Evolutionary conservation across 2,888 invertebrate species (phyloP).

Genomic region (Drosophila barbarae): DNA sequence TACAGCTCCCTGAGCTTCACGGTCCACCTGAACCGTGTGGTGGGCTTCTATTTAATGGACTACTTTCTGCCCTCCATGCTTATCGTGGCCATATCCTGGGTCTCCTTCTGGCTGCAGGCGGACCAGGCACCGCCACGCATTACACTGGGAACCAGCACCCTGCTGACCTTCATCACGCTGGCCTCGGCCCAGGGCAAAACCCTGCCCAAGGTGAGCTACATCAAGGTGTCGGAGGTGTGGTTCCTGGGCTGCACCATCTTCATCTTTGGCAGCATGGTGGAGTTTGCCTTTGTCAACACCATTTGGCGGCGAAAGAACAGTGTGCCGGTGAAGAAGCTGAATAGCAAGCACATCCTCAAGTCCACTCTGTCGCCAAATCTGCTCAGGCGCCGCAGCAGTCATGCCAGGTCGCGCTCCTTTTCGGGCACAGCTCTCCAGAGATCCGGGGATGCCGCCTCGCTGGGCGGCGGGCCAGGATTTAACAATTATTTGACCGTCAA

Average conservation of each 20-base stretch:
- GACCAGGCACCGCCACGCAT: slow-evolving; percentile 91
- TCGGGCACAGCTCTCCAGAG: slow-evolving; percentile 54
- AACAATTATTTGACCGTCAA: slow-evolving; percentile 89
- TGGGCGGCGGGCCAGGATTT: slow-evolving; percentile 82
- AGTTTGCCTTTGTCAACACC: slow-evolving; percentile 93
- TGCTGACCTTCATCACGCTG: slow-evolving; percentile 92
- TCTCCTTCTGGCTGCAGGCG: slow-evolving; percentile 93
- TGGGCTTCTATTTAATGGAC: slow-evolving; percentile 93
- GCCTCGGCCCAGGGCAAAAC: slow-evolving; percentile 92
- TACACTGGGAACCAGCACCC: slow-evolving; percentile 90
- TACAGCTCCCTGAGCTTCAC: slow-evolving; percentile 90
- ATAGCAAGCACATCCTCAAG: slow-evolving; percentile 90
- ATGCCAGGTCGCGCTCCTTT: slow-evolving; percentile 86
- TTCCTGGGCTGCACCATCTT: slow-evolving; percentile 91
- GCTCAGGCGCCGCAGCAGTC: slow-evolving; percentile 84
- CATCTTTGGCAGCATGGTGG: slow-evolving; percentile 91
- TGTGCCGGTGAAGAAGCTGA: slow-evolving; percentile 80
- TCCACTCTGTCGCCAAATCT: slow-evolving; percentile 90
- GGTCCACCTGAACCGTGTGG: slow-evolving; percentile 88
- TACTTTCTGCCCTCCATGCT: slow-evolving; percentile 93
- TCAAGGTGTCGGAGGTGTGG: slow-evolving; percentile 94
- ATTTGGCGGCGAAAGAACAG: slow-evolving; percentile 89
- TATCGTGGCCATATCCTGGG: slow-evolving; percentile 92
- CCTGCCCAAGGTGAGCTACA: slow-evolving; percentile 92
- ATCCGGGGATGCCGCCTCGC: slow-evolving; percentile 77